Base-by-base conservation (phyloP, 1,140 invertebrate species). In the Drosophila elegans region DNA sequence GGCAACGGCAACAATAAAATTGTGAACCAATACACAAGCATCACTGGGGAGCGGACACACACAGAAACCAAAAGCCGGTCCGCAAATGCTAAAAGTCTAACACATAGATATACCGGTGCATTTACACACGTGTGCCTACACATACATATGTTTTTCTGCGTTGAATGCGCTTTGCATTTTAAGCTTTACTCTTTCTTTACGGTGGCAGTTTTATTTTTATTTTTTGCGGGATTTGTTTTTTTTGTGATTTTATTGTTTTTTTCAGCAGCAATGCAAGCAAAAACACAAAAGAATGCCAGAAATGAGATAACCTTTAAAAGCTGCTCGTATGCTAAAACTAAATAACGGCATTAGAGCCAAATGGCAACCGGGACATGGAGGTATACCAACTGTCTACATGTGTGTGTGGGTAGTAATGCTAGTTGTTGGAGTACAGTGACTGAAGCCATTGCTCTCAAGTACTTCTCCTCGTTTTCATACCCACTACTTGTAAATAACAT, bases 311-410 rank as follows among this genome's bases (percentile, higher is more conserved):
- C 84, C 84, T 89, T 77, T 80, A 77, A 80, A 80, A 88, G 72
- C 79, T 80, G 84, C 84, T 89, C 84, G 80, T 89, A 89, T 89
- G 84, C 84, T 88, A 57, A 83, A 89, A 88, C 84, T 88, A 74
- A 88, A 89, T 89, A 83, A 84, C 68, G 79, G 67, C 73, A 80
- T 67, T 80, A 80, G 79, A 83, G 66, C 83, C 51, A 68, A 66
- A 67, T 77, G 44, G 78, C 56, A 68, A 60, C 76, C 56, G 29
- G 42, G 57, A 62, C 54, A 48, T 57, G 29, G 41, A 66, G 42
- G 42, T 71, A 52, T 36, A 56, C 63, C 63, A 13, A 67, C 45
- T 67, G 57, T 39, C 45, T 39, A 32, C 21, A n/a, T 60, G 54
- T 60, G 51, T 66, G 60, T 66, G 54, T 71, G 53, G 56, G 63